phyloP scores from a whole-genome alignment of 2,113 vertebrate genomes.

The Carlito syrichta region DNA sequence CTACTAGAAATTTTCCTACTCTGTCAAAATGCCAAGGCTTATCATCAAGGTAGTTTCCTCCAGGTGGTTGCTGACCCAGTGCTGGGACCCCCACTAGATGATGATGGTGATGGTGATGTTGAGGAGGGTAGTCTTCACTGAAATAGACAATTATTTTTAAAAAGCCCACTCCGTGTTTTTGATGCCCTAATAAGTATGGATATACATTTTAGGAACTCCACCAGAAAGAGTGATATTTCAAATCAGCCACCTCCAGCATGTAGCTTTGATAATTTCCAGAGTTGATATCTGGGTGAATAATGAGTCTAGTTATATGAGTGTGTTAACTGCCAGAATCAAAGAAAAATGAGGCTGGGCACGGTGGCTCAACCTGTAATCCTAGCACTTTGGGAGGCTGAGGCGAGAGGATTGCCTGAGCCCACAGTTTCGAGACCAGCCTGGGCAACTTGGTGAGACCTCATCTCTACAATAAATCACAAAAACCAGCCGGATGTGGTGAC shows the following conservation, averaged over 20 bases:
- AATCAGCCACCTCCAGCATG: neutral
- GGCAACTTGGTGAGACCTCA: too few relatives aligned
- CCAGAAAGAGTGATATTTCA: neutral
- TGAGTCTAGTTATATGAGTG: neutral
- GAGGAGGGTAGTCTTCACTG: neutral
- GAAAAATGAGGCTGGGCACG: too few relatives aligned
- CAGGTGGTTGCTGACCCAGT: neutral
- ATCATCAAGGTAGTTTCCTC: neutral
- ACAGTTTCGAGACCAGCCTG: too few relatives aligned
- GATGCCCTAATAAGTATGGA: neutral
- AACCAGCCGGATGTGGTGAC: too few relatives aligned
- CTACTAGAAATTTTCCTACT: neutral
- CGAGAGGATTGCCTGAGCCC: too few relatives aligned
- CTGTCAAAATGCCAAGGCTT: neutral
- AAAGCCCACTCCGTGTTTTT: neutral
- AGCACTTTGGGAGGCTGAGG: too few relatives aligned
- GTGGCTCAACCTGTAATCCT: too few relatives aligned
- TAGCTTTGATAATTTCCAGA: neutral
- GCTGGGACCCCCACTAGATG: neutral
- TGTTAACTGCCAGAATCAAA: neutral
- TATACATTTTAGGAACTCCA: neutral
- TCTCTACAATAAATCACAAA: too few relatives aligned
- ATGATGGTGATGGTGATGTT: neutral
- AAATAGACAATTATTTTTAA: neutral
- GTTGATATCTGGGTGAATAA: neutral